Conservation (phyloP, 2,888 invertebrate species). For the Girardia tigrina region DNA sequence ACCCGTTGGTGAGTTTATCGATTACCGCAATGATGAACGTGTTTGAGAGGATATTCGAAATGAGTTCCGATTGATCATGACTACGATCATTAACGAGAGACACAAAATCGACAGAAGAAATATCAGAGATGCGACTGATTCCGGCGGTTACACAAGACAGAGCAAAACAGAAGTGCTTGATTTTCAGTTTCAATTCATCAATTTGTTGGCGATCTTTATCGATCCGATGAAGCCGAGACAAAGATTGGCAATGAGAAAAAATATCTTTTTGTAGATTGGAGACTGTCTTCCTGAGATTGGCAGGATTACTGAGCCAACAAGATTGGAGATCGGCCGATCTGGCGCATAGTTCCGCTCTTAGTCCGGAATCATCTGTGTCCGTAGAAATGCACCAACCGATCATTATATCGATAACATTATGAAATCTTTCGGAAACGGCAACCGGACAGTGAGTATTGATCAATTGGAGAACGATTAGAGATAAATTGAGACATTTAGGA, state of each 20-base stretch:
- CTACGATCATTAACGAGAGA: no score
- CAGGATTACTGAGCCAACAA: background rate
- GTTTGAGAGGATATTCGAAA: background rate
- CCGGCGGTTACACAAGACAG: background rate
- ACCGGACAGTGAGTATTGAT: background rate
- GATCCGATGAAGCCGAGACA: background rate
- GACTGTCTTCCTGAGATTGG: background rate
- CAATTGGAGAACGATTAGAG: background rate
- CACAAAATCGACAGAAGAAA: background rate
- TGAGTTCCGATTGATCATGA: background rate
- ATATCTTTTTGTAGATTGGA: background rate
- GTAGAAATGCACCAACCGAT: background rate
- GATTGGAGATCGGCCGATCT: background rate
- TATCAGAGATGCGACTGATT: background rate
- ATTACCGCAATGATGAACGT: background rate
- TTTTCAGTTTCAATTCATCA: background rate
- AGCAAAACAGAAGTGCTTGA: background rate
- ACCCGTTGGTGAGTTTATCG: background rate
- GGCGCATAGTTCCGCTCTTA: background rate
- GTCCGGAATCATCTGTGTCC: background rate
- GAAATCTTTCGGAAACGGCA: background rate
- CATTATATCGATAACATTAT: conserved; percentile 15
- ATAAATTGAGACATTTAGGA: background rate
- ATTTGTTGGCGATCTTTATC: background rate
- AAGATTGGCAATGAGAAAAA: background rate